Evolutionary conservation across 2,113 vertebrate species (phyloP).

Genomic region (Eonycteris spelaea): DNA sequence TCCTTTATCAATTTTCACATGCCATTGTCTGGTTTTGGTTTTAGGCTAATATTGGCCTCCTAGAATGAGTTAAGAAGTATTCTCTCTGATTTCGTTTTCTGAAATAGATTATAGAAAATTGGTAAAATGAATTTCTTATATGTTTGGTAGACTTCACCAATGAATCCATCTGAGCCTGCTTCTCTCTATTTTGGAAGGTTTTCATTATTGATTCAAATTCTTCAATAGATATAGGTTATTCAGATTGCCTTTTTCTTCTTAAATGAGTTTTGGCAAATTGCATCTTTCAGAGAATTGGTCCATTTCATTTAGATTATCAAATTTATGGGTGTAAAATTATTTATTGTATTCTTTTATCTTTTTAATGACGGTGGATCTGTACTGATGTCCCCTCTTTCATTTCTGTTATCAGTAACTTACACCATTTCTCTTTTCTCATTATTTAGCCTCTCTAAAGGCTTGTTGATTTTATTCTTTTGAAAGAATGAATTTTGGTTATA

Average conservation of each 20-base stretch:
- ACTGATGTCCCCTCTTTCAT: neutral
- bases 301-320: neutral
- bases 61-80: neutral
- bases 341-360: neutral
- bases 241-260: neutral
- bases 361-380: neutral
- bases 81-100: neutral
- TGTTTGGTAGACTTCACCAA: neutral
- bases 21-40: neutral
- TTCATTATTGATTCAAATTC: neutral
- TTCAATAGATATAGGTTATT: neutral
- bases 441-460: neutral
- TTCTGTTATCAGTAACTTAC: neutral
- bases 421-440: neutral
- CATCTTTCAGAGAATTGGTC: neutral
- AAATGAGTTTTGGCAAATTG: neutral
- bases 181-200: neutral
- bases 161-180: neutral
- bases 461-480: neutral
- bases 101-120: neutral
- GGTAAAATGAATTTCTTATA: neutral
- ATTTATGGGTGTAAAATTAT: neutral
- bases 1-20: neutral
- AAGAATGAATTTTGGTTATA: neutral
- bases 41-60: neutral